These are phyloP conservation scores for Rhinoderma darwinii DNA, from an alignment of 2,113 vertebrate genomes.

Conservation along the genomic window DNA sequence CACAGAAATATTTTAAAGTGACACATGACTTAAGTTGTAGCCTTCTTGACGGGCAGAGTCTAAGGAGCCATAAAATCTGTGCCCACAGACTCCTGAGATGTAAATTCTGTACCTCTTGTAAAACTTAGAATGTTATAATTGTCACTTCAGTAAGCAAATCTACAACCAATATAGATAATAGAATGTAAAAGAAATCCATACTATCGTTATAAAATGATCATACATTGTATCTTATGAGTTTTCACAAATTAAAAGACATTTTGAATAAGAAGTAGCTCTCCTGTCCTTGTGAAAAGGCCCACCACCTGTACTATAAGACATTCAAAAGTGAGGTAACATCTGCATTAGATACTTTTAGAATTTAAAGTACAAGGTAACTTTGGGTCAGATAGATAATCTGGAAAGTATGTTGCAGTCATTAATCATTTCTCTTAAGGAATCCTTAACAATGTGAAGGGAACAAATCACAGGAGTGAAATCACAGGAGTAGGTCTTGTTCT, in stretches of 20 bases:
- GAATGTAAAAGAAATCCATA: neutral
- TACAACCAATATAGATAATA: no score
- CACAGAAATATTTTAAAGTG: no score
- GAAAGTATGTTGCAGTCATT: slow-evolving; percentile 28
- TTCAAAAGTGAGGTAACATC: slow-evolving; percentile 12
- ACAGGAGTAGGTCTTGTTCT: slow-evolving; percentile 51
- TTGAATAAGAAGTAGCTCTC: neutral
- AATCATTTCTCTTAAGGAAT: slow-evolving; percentile 45
- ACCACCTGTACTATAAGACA: neutral
- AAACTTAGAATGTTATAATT: no score
- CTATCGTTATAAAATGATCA: neutral
- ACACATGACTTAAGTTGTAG: no score
- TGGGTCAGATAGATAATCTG: slow-evolving; percentile 16
- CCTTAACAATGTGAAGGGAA: slow-evolving; percentile 41
- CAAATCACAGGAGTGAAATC: slow-evolving; percentile 49
- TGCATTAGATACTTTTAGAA: slow-evolving; percentile 30
- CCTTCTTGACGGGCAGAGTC: no score
- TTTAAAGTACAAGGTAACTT: slow-evolving; percentile 31
- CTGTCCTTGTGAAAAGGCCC: neutral
- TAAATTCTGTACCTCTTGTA: no score
- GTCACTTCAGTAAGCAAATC: no score
- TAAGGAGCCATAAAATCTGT: no score
- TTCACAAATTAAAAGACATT: neutral
- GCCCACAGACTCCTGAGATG: no score
- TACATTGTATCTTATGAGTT: neutral